Evolutionary conservation across 2,113 vertebrate genomes (phyloP).

Genomic region (Corythornis vintsioides): DNA sequence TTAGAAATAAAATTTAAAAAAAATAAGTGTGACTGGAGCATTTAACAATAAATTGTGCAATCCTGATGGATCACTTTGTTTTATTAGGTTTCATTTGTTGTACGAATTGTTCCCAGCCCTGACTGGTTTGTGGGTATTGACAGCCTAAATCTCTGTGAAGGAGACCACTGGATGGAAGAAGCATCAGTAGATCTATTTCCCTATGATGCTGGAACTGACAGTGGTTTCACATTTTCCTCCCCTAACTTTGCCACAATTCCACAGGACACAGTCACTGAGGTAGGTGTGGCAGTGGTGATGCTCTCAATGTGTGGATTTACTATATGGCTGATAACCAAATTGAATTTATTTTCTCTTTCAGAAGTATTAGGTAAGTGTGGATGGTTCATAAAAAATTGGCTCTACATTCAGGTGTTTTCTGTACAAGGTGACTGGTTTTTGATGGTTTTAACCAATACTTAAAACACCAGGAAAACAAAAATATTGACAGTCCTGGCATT

Average conservation of each 20-base stretch:
- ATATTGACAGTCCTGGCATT: background rate
- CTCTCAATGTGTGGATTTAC: background rate
- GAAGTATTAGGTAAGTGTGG: background rate
- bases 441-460: background rate
- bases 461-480: background rate
- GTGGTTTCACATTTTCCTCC: slow-evolving; percentile 97
- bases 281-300: slow-evolving; percentile 38
- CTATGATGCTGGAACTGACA: slow-evolving; percentile 94
- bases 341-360: background rate
- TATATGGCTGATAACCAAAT: background rate
- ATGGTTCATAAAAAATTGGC: background rate
- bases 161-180: slow-evolving; percentile 86
- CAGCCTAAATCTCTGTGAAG: slow-evolving; percentile 88
- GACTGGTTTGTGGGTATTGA: slow-evolving; percentile 97
- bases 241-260: slow-evolving; percentile 98
- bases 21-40: background rate
- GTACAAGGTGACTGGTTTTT: background rate
- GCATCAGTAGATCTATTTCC: slow-evolving; percentile 86
- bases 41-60: background rate
- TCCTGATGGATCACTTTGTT: background rate
- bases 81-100: slow-evolving; percentile 87
- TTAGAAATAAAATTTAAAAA: no score
- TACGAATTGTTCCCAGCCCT: slow-evolving; percentile 91
- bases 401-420: background rate
- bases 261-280: slow-evolving; percentile 90